Evolutionary conservation across 2,797 vertebrate species (phyloP), one percentile per base, ranked within the genome.

Genomic region (Pristis pectinata): DNA sequence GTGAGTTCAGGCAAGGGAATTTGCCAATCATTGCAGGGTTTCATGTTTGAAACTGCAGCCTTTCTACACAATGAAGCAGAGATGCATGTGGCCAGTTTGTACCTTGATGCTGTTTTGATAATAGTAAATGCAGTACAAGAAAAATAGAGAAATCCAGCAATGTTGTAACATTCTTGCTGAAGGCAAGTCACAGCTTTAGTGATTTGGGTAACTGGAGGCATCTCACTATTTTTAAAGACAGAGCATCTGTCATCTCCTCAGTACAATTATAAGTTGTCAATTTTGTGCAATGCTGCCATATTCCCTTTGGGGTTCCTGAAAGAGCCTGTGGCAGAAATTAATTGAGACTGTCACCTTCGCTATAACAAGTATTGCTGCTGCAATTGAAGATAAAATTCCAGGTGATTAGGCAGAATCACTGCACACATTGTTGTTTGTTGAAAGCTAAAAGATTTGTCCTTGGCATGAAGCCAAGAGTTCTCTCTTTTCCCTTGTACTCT

Each of bases 321-420:
- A 34, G 44, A 74, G 67, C 27, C 92, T 74, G 92, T 74, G 92
- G 67, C 41, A 49, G 44, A 93, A 94, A 94, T 94, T 53, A 94
- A 74, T 94, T 94, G 44, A 74, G 67, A n/a, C 41, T 53, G 70
- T 76, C 70, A 49, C 41, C 44, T 72, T 94, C 30, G 13, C 70
- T 74, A 94, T 94, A 76, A 94, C 92, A 30, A 19, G 44, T 53
- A 74, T 74, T 94, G 44, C 49, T 94, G 92, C 70, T 94, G 30
- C 67, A 76, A 49, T 94, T 72, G 67, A 44, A 94, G 92, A 94
- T 76, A 56, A 76, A 37, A 94, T 94, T 74, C 67, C 5, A 30
- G 30, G 87, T 94, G 70, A 94, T 94, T 74, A 94, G 27, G 15
- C 92, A 30, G 44, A 94, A 94, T 91, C 59, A 91, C 59, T 67